Conservation (phyloP, 2,113 vertebrate species). For the human region DNA sequence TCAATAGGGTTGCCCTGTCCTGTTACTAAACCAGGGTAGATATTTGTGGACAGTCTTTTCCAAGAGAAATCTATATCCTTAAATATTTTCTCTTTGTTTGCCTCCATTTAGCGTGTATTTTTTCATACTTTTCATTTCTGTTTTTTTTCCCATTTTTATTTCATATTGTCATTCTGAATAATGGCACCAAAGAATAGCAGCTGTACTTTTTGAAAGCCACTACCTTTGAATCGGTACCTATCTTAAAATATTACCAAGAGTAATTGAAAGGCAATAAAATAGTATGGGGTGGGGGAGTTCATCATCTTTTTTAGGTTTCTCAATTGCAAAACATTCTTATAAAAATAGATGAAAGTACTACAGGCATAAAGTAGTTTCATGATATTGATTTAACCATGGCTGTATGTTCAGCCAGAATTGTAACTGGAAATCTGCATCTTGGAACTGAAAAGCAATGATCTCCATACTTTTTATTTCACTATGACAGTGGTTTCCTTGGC, state of each 20-base stretch:
- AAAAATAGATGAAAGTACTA: neutral
- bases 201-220: neutral
- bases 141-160: neutral
- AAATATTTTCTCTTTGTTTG: neutral
- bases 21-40: neutral
- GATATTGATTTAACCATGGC: neutral
- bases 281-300: no score
- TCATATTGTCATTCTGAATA: neutral
- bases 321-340: neutral
- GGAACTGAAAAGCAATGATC: neutral
- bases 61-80: neutral
- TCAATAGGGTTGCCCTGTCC: neutral
- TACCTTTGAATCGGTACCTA: neutral
- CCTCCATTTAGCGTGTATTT: neutral
- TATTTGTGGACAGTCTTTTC: neutral
- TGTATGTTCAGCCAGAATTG: neutral
- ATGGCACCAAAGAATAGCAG: neutral
- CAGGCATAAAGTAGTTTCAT: neutral
- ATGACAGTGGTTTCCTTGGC: neutral
- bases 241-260: neutral
- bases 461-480: neutral
- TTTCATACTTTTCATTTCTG: neutral
- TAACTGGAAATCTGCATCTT: neutral
- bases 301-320: neutral
- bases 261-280: neutral